Base-by-base conservation (phyloP, 2,888 invertebrate species). In the Lucinisca nassula region DNA sequence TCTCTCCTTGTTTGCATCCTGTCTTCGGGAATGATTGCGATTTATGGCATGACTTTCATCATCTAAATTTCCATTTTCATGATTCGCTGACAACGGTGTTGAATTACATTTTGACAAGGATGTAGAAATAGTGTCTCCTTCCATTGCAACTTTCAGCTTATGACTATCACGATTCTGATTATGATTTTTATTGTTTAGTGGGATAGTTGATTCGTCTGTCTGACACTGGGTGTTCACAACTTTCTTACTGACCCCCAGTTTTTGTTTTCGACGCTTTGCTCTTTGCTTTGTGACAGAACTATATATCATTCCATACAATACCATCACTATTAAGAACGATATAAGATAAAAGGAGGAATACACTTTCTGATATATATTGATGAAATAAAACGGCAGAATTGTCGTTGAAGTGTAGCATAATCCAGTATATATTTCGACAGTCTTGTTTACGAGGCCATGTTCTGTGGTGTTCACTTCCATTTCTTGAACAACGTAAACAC, bases 281-380 rank as follows among this genome's bases (percentile, higher is more conserved):
- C 92, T 70, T 78, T 92, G 89, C 45, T 86, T 83, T 45, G 91
- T 90, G 21, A 93, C 92, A 1, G 91, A 95, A 21, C 93, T 89
- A 86, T 95, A 96, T 45, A 96, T 96, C 74, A 96, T 90, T 49
- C 93, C 91, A 87, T 96, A 96, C 27, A 96, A 92, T 3, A 95
- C 91, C 49, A 95, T 91, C n/a, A 96, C 95, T 21, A 95, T 92
- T 24, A 96, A 84, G n/a, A 96, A 89, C 24, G 95, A 95, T 51
- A 95, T 89, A 17, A 95, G 88, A 82, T 93, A 96, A 79, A 95
- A 90, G 1, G 94, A 92, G 4, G 94, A 94, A 89, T 95, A 95
- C 21, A 94, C 92, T 82, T 95, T 95, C 85, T 95, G 95, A 85
- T 95, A 96, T 10, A 92, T 90, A n/a, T 85, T 80, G 32, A 91